Conservation (phyloP, 2,113 vertebrate genomes). For the Prinia subflava region DNA sequence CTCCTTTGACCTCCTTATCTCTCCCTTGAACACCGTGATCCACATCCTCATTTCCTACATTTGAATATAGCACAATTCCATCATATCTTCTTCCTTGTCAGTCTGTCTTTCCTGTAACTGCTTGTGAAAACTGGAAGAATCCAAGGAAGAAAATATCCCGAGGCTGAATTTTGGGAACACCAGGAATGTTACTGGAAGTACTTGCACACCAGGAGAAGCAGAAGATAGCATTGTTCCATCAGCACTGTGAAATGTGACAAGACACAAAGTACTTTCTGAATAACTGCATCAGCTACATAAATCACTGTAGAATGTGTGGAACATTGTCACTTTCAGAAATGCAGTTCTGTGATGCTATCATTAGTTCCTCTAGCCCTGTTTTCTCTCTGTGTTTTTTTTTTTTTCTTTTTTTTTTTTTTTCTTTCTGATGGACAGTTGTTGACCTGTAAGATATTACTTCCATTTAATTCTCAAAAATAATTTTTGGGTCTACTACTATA, state of each 20-base stretch:
- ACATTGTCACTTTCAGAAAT: background rate
- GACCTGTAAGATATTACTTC: background rate
- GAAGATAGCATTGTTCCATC: background rate
- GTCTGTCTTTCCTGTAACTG: background rate
- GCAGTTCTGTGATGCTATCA: background rate
- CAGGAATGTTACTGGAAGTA: background rate
- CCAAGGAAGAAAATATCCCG: background rate
- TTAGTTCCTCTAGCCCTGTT: background rate
- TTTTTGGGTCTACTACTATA: background rate
- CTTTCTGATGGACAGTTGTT: background rate
- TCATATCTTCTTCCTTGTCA: background rate
- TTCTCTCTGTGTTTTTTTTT: background rate
- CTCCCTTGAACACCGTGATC: fast-evolving
- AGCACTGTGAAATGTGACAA: background rate
- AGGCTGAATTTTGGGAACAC: background rate
- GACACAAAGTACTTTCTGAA: background rate
- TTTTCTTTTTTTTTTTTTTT: background rate
- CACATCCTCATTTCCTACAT: background rate
- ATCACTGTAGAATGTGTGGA: background rate
- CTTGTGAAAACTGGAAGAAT: background rate
- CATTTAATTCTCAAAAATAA: background rate
- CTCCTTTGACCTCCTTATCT: background rate
- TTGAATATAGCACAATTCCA: background rate
- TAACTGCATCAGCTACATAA: background rate
- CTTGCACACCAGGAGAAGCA: background rate